Evolutionary conservation across 2,888 invertebrate species (phyloP), one percentile per base, ranked within the genome.

Genomic region (Ctenicera cuprea): DNA sequence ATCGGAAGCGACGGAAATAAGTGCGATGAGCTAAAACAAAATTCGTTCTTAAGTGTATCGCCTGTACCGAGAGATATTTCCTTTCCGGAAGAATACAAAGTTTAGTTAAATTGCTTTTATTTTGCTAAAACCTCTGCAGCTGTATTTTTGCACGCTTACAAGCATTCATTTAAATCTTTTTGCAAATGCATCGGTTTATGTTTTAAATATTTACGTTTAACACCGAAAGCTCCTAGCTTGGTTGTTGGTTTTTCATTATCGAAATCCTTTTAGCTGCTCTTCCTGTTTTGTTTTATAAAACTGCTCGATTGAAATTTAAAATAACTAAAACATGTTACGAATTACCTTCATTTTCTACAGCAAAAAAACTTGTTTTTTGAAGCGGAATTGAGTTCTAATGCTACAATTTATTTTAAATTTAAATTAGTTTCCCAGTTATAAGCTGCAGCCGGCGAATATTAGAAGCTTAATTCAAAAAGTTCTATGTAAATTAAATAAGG

Each of bases 401-500:
- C 14, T 26, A 3, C 22, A 52, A n/a, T 33, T 14, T 33, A 14
- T 57, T 30, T 57, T 20, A 59, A 59, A 20, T 59, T 18, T 59
- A 59, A 33, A 57, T 30, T 57, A 26, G 37, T 18, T 38, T 12
- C 38, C 30, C 33, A 16, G 14, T 38, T n/a, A 20, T 11, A 22
- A 59, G 18, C n/a, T n/a, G 38, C 38, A 38, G 57, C 33, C 9
- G 20, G 54, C 9, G n/a, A 38, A 4, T 38, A 38, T 59, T 20
- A 33, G 18, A 38, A 37, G 38, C 33, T 38, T 59, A 20, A 59
- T 16, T 11, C 20, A 18, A 41, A 38, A 38, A 57, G 30, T 57
- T 57, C 16, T 14, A 8, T 57, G 18, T 38, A 59, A 59, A 59
- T 59, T 59, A 59, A 59, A 59, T 59, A 59, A 59, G 59, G 1